Base-by-base conservation (phyloP, 2,113 vertebrate genomes). In the Gasterosteus aculeatus region DNA sequence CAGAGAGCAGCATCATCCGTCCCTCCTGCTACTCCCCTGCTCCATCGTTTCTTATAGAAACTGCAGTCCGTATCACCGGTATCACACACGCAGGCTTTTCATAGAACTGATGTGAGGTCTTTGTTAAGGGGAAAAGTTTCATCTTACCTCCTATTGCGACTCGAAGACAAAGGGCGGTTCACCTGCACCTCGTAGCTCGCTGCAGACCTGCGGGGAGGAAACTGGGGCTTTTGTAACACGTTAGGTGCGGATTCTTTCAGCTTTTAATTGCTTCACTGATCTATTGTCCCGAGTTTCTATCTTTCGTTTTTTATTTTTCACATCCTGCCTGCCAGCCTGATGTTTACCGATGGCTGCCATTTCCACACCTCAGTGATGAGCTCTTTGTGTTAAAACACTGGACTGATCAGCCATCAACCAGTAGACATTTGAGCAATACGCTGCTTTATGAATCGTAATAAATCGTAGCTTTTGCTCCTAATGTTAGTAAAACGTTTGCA, bases 231-330 rank as follows among this genome's bases (percentile, higher is more conserved):
- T 9, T 75, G 46, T 35, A 35, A 38, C 18, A 78, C 18, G 83
- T 53, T 75, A 51, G 80, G 58, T 69, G 5, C 38, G 31, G 4
- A 31, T 81, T 83, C 42, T 65, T 60, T 70, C 22, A 72, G 66
- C 47, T 75, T 82, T 83, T 86, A 84, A 91, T 87, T 88, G 82
- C 84, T 69, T 78, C 61, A n/a, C 42, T 83, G 83, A 83, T 84
- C 81, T 85, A 57, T 84, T 81, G 76, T 83, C 58, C 67, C n/a
- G 19, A 49, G 8, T 53, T 44, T 16, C 10, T 64, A 54, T 83
- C 26, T 16, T 53, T 80, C 3, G 33, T 33, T 72, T 81, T 49
- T 72, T 79, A 69, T 59, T 39, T 51, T 82, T 78, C 31, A 42
- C 80, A 58, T 82, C 42, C 60, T 80, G 73, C 42, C 60, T 80